Conservation (phyloP, 1,140 invertebrate genomes). For the Sycobia sp. region DNA sequence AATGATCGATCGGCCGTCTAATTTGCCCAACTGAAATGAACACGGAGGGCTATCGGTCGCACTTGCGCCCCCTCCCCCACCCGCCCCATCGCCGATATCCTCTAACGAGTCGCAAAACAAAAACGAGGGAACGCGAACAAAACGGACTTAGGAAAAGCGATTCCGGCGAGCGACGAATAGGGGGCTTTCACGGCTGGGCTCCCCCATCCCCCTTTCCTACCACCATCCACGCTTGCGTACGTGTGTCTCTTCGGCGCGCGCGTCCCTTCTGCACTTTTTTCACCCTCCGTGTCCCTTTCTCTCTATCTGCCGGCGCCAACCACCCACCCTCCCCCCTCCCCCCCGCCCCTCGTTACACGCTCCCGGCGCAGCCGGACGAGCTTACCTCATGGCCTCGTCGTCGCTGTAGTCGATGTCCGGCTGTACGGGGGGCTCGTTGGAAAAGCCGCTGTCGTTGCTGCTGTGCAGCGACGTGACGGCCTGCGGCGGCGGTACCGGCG, state of each 20-base stretch:
- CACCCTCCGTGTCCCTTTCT: background rate
- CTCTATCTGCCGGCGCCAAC: too few relatives aligned
- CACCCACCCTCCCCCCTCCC: too few relatives aligned
- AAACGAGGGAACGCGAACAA: too few relatives aligned
- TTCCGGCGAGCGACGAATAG: too few relatives aligned
- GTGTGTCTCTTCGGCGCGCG: background rate
- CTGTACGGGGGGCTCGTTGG: constrained; percentile 85
- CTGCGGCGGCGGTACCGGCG: constrained; percentile 61
- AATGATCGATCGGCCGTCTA: too few relatives aligned
- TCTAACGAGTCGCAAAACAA: too few relatives aligned
- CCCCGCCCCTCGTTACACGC: too few relatives aligned
- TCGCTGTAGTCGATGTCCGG: constrained; percentile 90
- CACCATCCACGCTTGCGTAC: too few relatives aligned
- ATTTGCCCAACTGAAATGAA: too few relatives aligned
- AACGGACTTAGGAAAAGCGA: too few relatives aligned
- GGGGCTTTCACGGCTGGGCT: too few relatives aligned
- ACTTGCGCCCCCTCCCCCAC: background rate
- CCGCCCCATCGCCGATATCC: background rate
- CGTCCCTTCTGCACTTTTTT: background rate
- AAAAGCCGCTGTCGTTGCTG: constrained; percentile 90
- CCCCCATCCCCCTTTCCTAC: too few relatives aligned
- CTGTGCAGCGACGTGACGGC: constrained; percentile 78
- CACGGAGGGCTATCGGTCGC: background rate
- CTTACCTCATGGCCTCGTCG: constrained; percentile 82
- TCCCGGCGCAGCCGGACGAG: constrained; percentile 1